These are phyloP conservation scores for Daubentonia madagascariensis DNA, from an alignment of 2,113 vertebrate species.

Conservation along the genomic window DNA sequence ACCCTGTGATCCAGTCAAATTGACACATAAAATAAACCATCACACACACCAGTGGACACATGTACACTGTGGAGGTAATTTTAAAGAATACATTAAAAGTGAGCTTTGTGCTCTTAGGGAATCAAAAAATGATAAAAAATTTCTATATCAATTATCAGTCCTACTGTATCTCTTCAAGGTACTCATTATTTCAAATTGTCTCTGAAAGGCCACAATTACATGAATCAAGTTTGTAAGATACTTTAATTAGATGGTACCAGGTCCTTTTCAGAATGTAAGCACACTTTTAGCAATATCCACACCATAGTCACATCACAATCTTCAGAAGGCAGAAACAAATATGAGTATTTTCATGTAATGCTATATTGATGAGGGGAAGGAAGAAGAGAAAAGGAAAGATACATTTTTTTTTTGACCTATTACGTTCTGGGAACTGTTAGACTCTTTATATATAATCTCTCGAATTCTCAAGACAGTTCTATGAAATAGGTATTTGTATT, in stretches of 20 bases:
- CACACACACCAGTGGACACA: not conserved
- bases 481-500: not conserved
- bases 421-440: not conserved
- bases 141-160: not conserved
- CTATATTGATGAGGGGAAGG: not conserved
- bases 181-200: not conserved
- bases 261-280: not conserved
- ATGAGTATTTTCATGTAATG: not conserved
- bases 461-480: not conserved
- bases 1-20: not conserved
- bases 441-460: not conserved
- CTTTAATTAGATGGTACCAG: not conserved
- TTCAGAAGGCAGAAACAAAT: not conserved
- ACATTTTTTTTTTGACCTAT: not conserved
- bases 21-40: not conserved
- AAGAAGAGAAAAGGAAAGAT: not conserved
- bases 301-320: not conserved
- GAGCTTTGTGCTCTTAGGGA: not conserved
- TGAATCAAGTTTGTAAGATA: not conserved
- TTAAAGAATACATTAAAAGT: not conserved
- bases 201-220: not conserved
- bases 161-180: not conserved
- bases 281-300: not conserved
- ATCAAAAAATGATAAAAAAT: not conserved
- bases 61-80: not conserved